A percentile compares a stretch with the other conserved stretches of the same genome.
Evolutionary conservation across 2,113 vertebrate genomes (phyloP).

Genomic region (Dromaius novaehollandiae): DNA sequence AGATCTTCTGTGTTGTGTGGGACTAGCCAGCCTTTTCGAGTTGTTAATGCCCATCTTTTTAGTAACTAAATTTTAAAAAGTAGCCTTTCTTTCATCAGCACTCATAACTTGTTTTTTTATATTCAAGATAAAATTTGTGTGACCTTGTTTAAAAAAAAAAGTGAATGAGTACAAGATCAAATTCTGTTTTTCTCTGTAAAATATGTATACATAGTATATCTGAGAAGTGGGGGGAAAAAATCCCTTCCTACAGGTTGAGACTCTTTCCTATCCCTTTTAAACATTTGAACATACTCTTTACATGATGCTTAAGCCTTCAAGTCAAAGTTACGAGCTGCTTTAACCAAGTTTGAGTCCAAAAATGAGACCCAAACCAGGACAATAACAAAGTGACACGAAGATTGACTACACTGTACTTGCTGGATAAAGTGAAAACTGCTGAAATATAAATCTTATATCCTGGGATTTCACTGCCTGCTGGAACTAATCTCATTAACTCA

Average conservation of each 20-base stretch:
- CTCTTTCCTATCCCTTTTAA: neutral
- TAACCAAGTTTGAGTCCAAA: constrained; percentile 46
- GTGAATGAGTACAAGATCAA: neutral
- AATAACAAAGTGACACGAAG: constrained; percentile 59
- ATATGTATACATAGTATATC: neutral
- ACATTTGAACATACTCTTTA: constrained; percentile 27
- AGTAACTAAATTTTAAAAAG: neutral
- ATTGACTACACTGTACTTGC: constrained; percentile 53
- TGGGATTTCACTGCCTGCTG: constrained; percentile 64
- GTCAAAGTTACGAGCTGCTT: constrained; percentile 44
- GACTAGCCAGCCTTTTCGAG: neutral
- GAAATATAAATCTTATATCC: constrained; percentile 66
- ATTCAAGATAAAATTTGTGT: neutral
- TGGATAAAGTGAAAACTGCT: constrained; percentile 68
- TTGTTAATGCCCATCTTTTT: neutral
- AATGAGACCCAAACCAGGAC: constrained; percentile 48
- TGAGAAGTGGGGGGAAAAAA: constrained; percentile 1
- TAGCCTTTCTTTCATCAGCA: neutral
- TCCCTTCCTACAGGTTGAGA: neutral
- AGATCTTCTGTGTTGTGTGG: neutral
- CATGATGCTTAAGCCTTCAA: constrained; percentile 57
- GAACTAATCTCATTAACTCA: constrained; percentile 73
- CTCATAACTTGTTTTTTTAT: neutral
- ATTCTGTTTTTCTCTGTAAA: neutral
- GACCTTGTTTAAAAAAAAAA: neutral